Evolutionary conservation across 2,888 invertebrate genomes (phyloP), one percentile per base, ranked within the genome.

Genomic region (Aethes cnicana): DNA sequence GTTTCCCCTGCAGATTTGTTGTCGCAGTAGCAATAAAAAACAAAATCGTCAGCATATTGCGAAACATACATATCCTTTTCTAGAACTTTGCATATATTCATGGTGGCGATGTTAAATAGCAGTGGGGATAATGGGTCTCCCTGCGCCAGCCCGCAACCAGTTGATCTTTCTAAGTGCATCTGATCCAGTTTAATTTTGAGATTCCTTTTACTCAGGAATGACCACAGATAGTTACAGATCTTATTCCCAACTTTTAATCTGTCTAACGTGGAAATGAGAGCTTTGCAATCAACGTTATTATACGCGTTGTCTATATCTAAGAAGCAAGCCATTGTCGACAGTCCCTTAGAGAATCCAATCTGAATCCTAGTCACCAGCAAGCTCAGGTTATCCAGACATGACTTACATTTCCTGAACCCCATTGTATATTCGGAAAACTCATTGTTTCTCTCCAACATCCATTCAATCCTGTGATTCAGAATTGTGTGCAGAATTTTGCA

Each of bases 81-180:
- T 6, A 47, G 17, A 2, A 21, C 1, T 7, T 23, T 43, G 17
- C 52, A 59, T 17, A 62, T 42, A 4, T 62, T 26, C 2, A 33
- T 6, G 1, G 66, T 69, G 1, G 49, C 62, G 2, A 60, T 41
- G 47, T 71, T 68, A 56, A 72, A 73, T 2, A 71, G 30, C 0
- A 69, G 8, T 0, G 71, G 69, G 0, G 69, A 69, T 0, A 68
- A 14, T n/a, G n/a, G n/a, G n/a, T n/a, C n/a, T n/a, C n/a, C n/a
- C n/a, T n/a, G n/a, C n/a, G n/a, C n/a, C n/a, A 66, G 6, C 0
- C 68, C 69, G 1, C 6, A 41, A 11, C 54, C 25, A 5, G 64
- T 59, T 26, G 16, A 16, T 41, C 62, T 53, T 6, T 17, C 12
- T 1, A 54, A 1, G 14, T 9, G 4, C 2, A 1, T 8, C 1